phyloP scores from a whole-genome alignment of 1,140 invertebrate genomes.

The Brachionus calyciflorus region DNA sequence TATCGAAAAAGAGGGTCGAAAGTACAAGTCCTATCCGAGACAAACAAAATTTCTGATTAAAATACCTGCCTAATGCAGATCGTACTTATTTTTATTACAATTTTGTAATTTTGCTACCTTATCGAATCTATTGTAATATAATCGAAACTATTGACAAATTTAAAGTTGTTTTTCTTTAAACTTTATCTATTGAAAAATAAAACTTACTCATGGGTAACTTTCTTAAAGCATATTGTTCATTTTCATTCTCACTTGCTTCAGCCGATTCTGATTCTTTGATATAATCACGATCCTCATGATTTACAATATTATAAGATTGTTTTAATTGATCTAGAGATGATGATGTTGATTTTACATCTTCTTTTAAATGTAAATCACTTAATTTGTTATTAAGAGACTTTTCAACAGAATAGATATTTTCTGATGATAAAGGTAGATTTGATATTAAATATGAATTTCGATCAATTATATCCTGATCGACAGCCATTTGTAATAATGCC shows the following conservation, averaged over 20 bases:
- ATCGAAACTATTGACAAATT: not conserved
- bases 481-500: not conserved
- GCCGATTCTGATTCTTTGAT: conserved; percentile 35
- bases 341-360: not conserved
- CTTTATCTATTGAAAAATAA: no score
- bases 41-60: no score
- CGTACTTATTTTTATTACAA: no score
- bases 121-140: no score
- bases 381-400: conserved; percentile 38
- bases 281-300: conserved; percentile 6
- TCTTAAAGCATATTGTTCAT: not conserved
- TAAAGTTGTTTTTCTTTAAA: not conserved
- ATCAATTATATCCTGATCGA: conserved; percentile 9
- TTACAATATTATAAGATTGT: not conserved
- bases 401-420: conserved; percentile 39
- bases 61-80: no score
- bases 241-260: conserved; percentile 26
- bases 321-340: not conserved
- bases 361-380: not conserved
- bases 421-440: not conserved
- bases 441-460: conserved; percentile 15
- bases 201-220: not conserved
- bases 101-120: no score
- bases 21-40: no score
- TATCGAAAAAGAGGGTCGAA: no score